These are phyloP conservation scores for Peromyscus eremicus DNA, from an alignment of 2,797 vertebrate genomes.

Conservation along the genomic window DNA sequence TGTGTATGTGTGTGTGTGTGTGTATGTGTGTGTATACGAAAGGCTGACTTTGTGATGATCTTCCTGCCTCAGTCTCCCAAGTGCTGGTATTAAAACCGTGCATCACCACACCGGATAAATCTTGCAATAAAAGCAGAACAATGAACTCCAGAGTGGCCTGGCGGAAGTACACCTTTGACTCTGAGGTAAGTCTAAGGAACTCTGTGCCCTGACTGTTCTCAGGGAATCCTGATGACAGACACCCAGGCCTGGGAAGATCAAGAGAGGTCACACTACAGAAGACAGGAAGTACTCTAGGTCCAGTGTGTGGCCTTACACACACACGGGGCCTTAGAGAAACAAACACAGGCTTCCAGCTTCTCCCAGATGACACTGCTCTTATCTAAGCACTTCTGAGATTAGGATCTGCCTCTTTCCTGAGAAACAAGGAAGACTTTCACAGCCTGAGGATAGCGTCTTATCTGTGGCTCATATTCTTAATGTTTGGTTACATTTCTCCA, in stretches of 20 bases:
- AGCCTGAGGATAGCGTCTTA: background rate
- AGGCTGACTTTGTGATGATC: background rate
- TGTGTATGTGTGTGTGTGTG: background rate
- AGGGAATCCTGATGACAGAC: background rate
- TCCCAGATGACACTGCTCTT: background rate
- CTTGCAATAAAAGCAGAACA: slow-evolving; percentile 22
- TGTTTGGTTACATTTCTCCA: slow-evolving; percentile 39
- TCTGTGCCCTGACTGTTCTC: background rate
- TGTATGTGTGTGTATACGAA: background rate
- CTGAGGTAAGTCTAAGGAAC: background rate
- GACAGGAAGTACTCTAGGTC: background rate
- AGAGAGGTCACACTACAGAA: background rate
- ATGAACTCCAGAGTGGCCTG: background rate
- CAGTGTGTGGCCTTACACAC: background rate
- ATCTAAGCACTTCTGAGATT: background rate
- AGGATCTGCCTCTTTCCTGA: background rate
- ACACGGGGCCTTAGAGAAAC: background rate
- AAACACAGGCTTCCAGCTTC: background rate
- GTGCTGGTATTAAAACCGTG: background rate
- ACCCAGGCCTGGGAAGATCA: background rate
- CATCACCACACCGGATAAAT: background rate
- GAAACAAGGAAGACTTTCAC: background rate
- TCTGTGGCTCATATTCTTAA: slow-evolving; percentile 51
- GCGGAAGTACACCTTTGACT: background rate
- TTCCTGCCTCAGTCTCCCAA: background rate